Conservation (phyloP, 1,140 invertebrate species). For the Sinonovacula constricta region DNA sequence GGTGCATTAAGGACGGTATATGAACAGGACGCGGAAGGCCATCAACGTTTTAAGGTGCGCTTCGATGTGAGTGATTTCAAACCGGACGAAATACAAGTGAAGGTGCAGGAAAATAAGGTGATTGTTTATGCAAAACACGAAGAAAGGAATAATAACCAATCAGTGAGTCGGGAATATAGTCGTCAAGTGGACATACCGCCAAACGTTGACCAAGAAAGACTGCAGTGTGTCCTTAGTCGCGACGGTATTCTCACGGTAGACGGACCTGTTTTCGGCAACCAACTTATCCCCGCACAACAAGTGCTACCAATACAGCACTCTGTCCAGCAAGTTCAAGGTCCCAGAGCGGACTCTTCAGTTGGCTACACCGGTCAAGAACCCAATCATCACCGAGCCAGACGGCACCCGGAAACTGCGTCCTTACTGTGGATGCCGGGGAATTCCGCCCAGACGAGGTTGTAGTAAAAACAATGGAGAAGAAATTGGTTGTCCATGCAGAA, state of each 20-base stretch:
- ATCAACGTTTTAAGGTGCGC: constrained; percentile 72
- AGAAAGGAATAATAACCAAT: constrained; percentile 67
- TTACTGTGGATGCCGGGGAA: constrained; percentile 74
- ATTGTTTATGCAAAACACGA: constrained; percentile 73
- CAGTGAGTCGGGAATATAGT: constrained; percentile 75
- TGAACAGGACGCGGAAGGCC: constrained; percentile 68
- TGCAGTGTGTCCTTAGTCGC: constrained; percentile 74
- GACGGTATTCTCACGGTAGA: constrained; percentile 76
- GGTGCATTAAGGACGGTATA: constrained; percentile 64
- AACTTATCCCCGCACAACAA: constrained; percentile 56
- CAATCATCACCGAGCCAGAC: constrained; percentile 74
- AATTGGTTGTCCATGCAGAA: constrained; percentile 75
- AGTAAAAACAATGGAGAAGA: constrained; percentile 76
- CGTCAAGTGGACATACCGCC: constrained; percentile 75
- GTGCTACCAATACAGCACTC: constrained; percentile 62
- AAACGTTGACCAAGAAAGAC: constrained; percentile 71
- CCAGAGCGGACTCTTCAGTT: constrained; percentile 56
- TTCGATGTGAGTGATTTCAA: constrained; percentile 77
- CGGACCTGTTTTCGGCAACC: constrained; percentile 61
- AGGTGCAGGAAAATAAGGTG: constrained; percentile 73
- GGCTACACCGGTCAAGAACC: constrained; percentile 72
- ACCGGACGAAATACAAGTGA: constrained; percentile 76
- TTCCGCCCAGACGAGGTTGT: constrained; percentile 76
- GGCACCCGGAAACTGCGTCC: constrained; percentile 71
- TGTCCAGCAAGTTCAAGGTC: constrained; percentile 11